A percentile compares a stretch with the other conserved stretches of the same genome.
phyloP scores from a whole-genome alignment of 2,113 vertebrate genomes.

The Equus przewalskii region DNA sequence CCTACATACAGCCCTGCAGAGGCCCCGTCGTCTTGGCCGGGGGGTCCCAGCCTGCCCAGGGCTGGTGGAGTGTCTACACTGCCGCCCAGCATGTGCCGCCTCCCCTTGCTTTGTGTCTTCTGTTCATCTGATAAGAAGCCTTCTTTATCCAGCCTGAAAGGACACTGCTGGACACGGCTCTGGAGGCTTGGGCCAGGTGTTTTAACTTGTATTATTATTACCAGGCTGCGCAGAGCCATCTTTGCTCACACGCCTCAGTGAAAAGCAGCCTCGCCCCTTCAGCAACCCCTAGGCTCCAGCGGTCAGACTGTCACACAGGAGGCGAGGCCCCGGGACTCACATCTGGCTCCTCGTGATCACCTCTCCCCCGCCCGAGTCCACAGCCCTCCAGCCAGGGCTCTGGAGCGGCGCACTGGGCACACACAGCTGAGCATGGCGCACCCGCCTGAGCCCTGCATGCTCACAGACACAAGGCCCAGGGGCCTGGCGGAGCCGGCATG shows the following conservation, averaged over 20 bases:
- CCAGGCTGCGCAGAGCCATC: background rate
- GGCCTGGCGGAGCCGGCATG: fast-evolving
- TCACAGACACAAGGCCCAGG: background rate
- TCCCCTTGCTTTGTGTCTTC: background rate
- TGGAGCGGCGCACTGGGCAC: background rate
- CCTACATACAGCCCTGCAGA: background rate
- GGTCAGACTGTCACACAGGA: background rate
- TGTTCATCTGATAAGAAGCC: background rate
- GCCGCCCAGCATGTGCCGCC: background rate
- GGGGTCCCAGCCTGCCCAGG: background rate
- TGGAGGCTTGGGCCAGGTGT: background rate
- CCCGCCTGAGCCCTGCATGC: background rate
- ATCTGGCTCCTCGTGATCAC: background rate
- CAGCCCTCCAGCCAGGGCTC: background rate
- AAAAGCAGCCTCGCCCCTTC: background rate
- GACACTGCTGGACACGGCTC: background rate
- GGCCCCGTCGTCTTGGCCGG: background rate
- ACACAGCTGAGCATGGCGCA: background rate
- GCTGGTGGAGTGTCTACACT: background rate
- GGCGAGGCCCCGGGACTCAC: background rate
- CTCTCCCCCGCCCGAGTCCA: no score
- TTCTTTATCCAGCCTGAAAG: background rate
- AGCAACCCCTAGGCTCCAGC: background rate
- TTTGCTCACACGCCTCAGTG: background rate
- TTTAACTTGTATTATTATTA: background rate